A percentile compares a stretch with the other conserved stretches of the same genome.
These are phyloP conservation scores for Limanda limanda DNA, from an alignment of 2,113 vertebrate genomes.

Conservation along the genomic window DNA sequence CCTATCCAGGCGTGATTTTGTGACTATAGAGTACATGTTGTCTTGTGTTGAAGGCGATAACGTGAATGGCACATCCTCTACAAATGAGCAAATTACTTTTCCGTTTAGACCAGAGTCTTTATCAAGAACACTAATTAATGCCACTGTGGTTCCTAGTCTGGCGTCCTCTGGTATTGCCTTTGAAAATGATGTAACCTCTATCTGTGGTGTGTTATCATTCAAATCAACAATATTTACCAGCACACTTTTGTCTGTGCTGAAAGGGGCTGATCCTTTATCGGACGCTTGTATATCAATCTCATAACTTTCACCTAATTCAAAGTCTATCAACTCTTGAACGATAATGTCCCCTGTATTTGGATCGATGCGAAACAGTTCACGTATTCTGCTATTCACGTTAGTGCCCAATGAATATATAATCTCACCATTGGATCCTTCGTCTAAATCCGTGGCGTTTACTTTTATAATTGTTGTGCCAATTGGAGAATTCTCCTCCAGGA, in stretches of 20 bases:
- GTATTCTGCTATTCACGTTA: constrained; percentile 25
- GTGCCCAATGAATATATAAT: constrained; percentile 35
- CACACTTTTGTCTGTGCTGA: constrained; percentile 42
- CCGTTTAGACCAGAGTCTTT: constrained; percentile 69
- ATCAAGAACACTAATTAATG: constrained; percentile 66
- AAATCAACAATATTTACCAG: constrained; percentile 63
- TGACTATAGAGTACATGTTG: constrained; percentile 69
- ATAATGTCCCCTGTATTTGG: constrained; percentile 35
- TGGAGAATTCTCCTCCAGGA: constrained; percentile 12
- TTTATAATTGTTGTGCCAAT: constrained; percentile 30
- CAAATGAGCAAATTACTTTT: constrained; percentile 79
- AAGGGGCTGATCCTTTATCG: constrained; percentile 51
- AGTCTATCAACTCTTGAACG: constrained; percentile 29
- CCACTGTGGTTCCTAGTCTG: constrained; percentile 62
- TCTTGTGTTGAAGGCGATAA: constrained; percentile 56
- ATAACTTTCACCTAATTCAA: constrained; percentile 45
- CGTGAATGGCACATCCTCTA: constrained; percentile 49
- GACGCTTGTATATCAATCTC: constrained; percentile 72
- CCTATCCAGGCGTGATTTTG: constrained; percentile 53
- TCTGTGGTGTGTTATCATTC: constrained; percentile 86
- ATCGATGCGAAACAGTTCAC: constrained; percentile 14
- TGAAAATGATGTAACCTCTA: constrained; percentile 88
- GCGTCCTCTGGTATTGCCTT: constrained; percentile 79
- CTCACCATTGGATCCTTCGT: constrained; percentile 42
- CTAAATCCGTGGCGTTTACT: constrained; percentile 52